These are phyloP conservation scores for Paramisgurnus dabryanus DNA, from an alignment of 2,113 vertebrate species.

Conservation along the genomic window DNA sequence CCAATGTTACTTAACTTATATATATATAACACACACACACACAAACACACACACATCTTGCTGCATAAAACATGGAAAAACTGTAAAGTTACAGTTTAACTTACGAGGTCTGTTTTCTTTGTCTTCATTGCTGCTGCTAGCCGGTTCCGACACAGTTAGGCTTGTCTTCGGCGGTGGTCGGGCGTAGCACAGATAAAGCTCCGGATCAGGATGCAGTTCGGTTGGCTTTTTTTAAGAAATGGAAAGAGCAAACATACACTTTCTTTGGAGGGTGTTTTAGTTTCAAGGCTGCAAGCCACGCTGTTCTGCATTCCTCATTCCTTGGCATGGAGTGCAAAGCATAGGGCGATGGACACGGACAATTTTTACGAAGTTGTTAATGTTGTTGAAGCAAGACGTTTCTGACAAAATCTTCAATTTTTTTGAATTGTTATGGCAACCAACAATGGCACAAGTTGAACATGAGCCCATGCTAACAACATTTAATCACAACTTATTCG, in stretches of 20 bases:
- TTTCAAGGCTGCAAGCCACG: constrained; percentile 7
- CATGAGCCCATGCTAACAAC: constrained; percentile 10
- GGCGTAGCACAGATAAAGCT: neutral
- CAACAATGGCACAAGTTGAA: constrained; percentile 27
- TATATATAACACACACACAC: no score
- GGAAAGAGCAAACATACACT: constrained; percentile 23
- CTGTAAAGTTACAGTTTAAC: no score
- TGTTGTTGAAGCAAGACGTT: neutral
- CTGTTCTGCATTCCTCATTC: constrained; percentile 2
- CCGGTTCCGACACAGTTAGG: no score
- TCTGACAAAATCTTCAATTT: constrained; percentile 8
- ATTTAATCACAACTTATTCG: no score
- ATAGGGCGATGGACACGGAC: neutral
- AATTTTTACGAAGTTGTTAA: neutral
- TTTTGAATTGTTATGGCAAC: constrained; percentile 12
- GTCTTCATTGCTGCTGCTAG: no score
- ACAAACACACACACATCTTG: no score
- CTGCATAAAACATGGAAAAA: no score
- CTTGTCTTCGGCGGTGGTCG: no score
- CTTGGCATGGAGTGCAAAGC: neutral
- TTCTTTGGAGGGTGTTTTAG: constrained; percentile 32
- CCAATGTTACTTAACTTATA: no score
- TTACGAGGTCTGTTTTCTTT: no score
- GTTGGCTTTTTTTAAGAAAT: neutral
- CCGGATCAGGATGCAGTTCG: neutral